Percentiles rank a stretch among this genome's conserved stretches.
phyloP scores from a whole-genome alignment of 2,888 invertebrate species.

The Chalcosyrphus nemorum region DNA sequence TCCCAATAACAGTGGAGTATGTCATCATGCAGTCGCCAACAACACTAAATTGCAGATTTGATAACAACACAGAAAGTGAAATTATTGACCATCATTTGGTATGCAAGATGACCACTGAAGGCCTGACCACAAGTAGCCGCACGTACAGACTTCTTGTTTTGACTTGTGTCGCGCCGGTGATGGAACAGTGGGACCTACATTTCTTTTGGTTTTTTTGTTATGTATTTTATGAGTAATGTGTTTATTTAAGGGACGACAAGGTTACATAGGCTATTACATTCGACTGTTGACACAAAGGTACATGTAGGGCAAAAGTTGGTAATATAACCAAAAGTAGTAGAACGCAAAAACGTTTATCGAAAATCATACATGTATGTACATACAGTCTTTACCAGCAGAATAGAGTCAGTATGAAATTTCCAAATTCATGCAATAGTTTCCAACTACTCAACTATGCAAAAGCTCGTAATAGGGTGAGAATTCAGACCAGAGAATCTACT shows the following conservation, averaged over 20 bases:
- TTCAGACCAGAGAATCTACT: too few relatives aligned
- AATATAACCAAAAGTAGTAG: too few relatives aligned
- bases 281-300: too few relatives aligned
- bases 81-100: constrained; percentile 60
- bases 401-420: too few relatives aligned
- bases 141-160: constrained; percentile 49
- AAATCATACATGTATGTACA: too few relatives aligned
- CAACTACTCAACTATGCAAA: too few relatives aligned
- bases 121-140: constrained; percentile 42
- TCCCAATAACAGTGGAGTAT: constrained; percentile 55
- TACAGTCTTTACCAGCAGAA: too few relatives aligned
- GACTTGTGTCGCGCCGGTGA: constrained; percentile 35
- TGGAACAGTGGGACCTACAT: constrained; percentile 31
- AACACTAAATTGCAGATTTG: constrained; percentile 49
- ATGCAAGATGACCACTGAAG: constrained; percentile 43
- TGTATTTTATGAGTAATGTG: not conserved
- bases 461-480: too few relatives aligned
- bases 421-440: too few relatives aligned
- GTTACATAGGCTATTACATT: too few relatives aligned
- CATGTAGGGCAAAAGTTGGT: too few relatives aligned
- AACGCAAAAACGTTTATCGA: too few relatives aligned
- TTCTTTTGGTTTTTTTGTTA: not conserved
- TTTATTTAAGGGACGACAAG: not conserved
- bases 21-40: constrained; percentile 39
- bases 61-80: constrained; percentile 63